phyloP scores from a whole-genome alignment of 1,140 invertebrate species.

The Aphidius ervi region DNA sequence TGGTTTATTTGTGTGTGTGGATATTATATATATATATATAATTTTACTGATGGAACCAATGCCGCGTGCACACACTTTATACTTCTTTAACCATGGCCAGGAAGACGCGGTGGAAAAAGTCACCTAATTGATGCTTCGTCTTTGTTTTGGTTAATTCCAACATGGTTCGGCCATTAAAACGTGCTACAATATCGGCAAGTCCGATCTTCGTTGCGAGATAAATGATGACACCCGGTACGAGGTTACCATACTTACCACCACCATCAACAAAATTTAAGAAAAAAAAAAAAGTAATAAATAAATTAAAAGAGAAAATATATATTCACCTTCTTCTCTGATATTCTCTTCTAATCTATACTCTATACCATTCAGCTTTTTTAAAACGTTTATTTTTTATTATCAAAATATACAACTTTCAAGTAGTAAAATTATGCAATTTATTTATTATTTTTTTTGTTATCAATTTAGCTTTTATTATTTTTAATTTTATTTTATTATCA shows the following conservation, averaged over 20 bases:
- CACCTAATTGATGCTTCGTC: constrained; percentile 60
- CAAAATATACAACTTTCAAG: too few relatives aligned
- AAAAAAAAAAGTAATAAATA: background rate
- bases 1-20: background rate
- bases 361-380: too few relatives aligned
- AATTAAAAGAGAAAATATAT: background rate
- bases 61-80: too few relatives aligned
- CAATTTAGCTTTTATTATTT: background rate
- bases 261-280: constrained; percentile 30
- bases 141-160: constrained; percentile 61
- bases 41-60: too few relatives aligned
- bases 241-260: constrained; percentile 52
- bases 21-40: background rate
- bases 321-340: too few relatives aligned
- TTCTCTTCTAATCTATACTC: too few relatives aligned
- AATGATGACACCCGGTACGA: constrained; percentile 55
- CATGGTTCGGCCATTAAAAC: constrained; percentile 61
- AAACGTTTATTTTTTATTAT: too few relatives aligned
- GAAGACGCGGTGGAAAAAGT: constrained; percentile 50
- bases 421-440: background rate
- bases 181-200: constrained; percentile 53
- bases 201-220: constrained; percentile 54
- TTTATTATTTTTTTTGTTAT: background rate
- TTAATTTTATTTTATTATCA: background rate
- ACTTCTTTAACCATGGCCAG: constrained; percentile 16